phyloP scores from a whole-genome alignment of 2,888 invertebrate genomes.

The Calameuta idolon region DNA sequence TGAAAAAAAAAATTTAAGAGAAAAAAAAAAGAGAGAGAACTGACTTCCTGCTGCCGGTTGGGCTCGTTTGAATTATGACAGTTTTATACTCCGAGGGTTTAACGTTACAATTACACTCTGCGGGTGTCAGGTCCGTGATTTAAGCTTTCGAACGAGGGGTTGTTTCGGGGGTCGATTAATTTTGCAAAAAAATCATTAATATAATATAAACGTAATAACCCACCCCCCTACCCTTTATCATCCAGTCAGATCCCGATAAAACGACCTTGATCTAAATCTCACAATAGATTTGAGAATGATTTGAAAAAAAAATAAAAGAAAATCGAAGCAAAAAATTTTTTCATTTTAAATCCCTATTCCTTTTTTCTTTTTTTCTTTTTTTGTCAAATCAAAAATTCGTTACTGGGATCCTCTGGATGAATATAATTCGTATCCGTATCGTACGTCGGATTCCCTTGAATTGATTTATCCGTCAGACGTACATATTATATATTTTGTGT shows the following conservation, averaged over 20 bases:
- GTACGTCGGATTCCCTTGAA: background rate
- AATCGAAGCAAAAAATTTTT: no score
- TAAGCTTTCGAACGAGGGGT: slow-evolving; percentile 29
- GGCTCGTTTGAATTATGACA: slow-evolving; percentile 39
- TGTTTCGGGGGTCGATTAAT: slow-evolving; percentile 7
- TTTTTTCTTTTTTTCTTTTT: no score
- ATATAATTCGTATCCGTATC: background rate
- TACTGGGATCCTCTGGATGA: background rate
- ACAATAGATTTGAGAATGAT: background rate
- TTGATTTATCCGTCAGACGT: background rate
- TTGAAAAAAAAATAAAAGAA: no score
- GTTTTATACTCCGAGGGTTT: slow-evolving; percentile 32
- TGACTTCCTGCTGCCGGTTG: slow-evolving; percentile 22
- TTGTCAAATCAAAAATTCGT: background rate
- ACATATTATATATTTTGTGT: background rate
- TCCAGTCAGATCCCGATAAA: background rate
- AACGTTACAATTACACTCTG: slow-evolving; percentile 45
- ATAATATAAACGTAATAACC: background rate
- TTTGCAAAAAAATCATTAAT: slow-evolving; percentile 11
- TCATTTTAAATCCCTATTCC: no score
- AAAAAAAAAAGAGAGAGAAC: background rate
- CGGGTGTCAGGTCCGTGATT: slow-evolving; percentile 44
- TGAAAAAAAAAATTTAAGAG: slow-evolving; percentile 26
- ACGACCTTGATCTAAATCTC: background rate
- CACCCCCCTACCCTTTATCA: no score